A percentile compares a stretch with the other conserved stretches of the same genome.
These are phyloP conservation scores for Drosophila persimilis DNA, from an alignment of 1,140 invertebrate species.

Conservation along the genomic window DNA sequence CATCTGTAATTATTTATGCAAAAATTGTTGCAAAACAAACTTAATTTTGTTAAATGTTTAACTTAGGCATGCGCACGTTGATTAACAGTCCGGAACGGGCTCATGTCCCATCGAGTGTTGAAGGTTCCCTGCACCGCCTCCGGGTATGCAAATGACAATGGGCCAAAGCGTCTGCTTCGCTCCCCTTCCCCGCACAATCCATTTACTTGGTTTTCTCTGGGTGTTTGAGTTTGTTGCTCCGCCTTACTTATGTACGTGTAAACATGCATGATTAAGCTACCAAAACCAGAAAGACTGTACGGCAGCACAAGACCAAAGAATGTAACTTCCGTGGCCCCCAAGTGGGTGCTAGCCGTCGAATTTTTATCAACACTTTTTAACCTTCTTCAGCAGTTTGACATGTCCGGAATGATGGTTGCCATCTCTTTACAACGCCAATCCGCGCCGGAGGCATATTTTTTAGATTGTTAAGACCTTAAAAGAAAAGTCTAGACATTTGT, in stretches of 20 bases:
- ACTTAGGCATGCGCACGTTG: slow-evolving; percentile 69
- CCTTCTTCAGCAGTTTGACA: slow-evolving; percentile 27
- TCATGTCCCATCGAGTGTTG: slow-evolving; percentile 3
- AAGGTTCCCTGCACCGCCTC: slow-evolving; percentile 24
- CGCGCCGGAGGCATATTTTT: slow-evolving; percentile 18
- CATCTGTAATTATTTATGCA: slow-evolving; percentile 76
- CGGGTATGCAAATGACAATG: slow-evolving; percentile 54
- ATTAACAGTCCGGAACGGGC: slow-evolving; percentile 51
- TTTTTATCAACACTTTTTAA: slow-evolving; percentile 43
- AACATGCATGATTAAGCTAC: slow-evolving; percentile 79
- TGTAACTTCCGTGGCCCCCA: slow-evolving; percentile 15
- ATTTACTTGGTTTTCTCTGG: slow-evolving; percentile 63
- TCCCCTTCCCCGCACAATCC: slow-evolving; percentile 20
- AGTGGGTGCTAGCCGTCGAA: neutral
- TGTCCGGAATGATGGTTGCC: slow-evolving; percentile 9
- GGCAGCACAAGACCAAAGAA: slow-evolving; percentile 13
- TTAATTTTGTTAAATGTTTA: slow-evolving; percentile 81
- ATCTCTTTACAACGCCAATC: slow-evolving; percentile 39
- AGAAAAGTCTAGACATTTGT: too few relatives aligned
- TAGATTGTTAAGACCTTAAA: too few relatives aligned
- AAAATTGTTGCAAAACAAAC: slow-evolving; percentile 74
- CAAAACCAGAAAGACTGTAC: slow-evolving; percentile 59
- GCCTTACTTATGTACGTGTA: slow-evolving; percentile 72
- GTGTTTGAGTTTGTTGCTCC: slow-evolving; percentile 69
- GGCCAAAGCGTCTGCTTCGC: slow-evolving; percentile 11